Base-by-base conservation (phyloP, 1,140 invertebrate species). In the Heliconius nattereri region DNA sequence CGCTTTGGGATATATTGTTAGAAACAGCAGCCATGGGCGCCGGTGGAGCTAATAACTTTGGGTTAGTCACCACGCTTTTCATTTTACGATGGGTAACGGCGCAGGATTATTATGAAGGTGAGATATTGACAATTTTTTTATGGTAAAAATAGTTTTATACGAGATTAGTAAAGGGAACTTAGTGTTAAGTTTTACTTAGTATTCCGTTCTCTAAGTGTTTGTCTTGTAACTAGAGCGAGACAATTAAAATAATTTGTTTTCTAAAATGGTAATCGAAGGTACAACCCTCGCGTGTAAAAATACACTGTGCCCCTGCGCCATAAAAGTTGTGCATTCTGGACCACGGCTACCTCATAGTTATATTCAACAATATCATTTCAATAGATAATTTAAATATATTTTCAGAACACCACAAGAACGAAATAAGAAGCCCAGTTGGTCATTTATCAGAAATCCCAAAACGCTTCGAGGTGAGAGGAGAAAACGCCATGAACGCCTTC, bases 401-500 rank as follows among this genome's bases (percentile, higher is more conserved):
- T 89, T 37, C 81, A 91, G 89, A 89, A 76, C 81, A 85, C 40
- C 86, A 88, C 37, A 86, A 86, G 78, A 82, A 87, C 78, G 82
- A 88, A 84, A 79, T 85, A 40, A 74, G 73, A 75, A 84, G 79
- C 35, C 81, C 85, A 78, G 49, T 78, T 54, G 86, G 79, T n/a
- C 87, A 89, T 45, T 81, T 91, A 8, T 87, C 78, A 52, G 86
- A 90, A 81, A 90, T 94, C 85, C 91, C 91, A 19, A 89, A 82
- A 75, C 73, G 75, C 78, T 94, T 94, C 35, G 87, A 92, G 83
- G 82, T 92, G 9, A 85, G 80, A 80, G 90, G 90, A 1, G 80
- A 84, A 13, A 84, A 90, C 29, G 86, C 86, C 66, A 77, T 84
- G 29, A 60, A 75, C 19, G 79, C 85, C 70, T 92, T 94, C 73